These are phyloP conservation scores for Phenganax marumi DNA, from an alignment of 92 coral and sea anemone genomes.

Conservation along the genomic window DNA sequence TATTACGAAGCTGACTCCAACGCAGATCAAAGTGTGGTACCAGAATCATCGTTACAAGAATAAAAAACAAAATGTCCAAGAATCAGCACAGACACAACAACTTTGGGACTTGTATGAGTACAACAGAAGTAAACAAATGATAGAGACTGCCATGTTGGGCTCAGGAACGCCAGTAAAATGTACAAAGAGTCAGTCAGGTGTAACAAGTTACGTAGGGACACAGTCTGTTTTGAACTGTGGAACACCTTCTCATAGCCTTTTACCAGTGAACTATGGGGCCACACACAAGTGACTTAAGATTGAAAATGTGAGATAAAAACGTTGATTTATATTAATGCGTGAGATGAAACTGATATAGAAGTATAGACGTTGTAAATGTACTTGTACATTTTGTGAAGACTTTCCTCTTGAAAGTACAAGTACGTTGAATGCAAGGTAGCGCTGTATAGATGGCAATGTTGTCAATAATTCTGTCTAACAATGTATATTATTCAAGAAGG, in stretches of 20 bases:
- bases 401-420: too few relatives aligned
- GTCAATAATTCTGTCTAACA: too few relatives aligned
- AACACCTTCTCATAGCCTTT: neutral
- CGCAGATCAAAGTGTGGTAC: conserved; percentile 98
- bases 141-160: neutral
- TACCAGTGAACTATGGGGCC: too few relatives aligned
- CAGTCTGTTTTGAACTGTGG: neutral
- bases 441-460: too few relatives aligned
- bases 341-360: too few relatives aligned
- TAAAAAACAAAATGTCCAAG: conserved; percentile 68
- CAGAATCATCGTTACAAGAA: conserved; percentile 97
- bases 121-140: neutral
- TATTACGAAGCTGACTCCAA: conserved; percentile 88
- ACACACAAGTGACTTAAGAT: too few relatives aligned
- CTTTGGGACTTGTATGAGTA: conserved; percentile 43
- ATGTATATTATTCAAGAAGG: too few relatives aligned
- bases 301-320: too few relatives aligned
- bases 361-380: too few relatives aligned
- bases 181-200: neutral
- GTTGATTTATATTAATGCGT: too few relatives aligned
- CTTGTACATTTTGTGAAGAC: too few relatives aligned
- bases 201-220: neutral
- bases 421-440: too few relatives aligned
- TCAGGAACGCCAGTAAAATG: neutral
- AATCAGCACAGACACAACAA: conserved; percentile 22